Conservation (phyloP, 2,113 vertebrate genomes). For the Rissa tridactyla region DNA sequence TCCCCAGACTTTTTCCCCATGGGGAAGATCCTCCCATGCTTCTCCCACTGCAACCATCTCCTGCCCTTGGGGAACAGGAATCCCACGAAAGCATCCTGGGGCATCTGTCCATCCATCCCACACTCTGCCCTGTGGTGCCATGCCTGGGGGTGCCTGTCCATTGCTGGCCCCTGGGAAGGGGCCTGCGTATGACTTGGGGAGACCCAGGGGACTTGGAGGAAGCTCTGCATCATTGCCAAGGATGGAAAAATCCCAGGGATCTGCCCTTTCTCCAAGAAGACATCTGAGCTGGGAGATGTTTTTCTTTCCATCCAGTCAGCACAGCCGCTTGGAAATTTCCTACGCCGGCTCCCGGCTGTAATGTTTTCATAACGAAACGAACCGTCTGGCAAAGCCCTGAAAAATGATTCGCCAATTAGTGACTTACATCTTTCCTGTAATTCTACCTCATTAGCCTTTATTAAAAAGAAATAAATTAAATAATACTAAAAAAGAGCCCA, state of each 20-base stretch:
- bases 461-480: neutral
- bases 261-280: slow-evolving; percentile 56
- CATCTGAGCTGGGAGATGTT: slow-evolving; percentile 50
- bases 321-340: slow-evolving; percentile 59
- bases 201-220: neutral
- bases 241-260: slow-evolving; percentile 42
- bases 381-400: slow-evolving; percentile 30
- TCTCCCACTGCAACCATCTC: neutral
- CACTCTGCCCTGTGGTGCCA: neutral
- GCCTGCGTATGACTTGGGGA: fast-evolving
- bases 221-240: neutral
- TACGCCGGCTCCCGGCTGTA: neutral
- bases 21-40: neutral
- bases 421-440: slow-evolving; percentile 50
- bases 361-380: slow-evolving; percentile 53
- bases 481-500: neutral
- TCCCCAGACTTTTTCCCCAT: neutral
- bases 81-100: neutral
- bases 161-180: fast-evolving
- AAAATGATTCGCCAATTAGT: slow-evolving; percentile 41
- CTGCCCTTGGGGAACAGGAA: neutral
- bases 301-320: slow-evolving; percentile 64
- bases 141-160: fast-evolving
- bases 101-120: neutral
- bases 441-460: slow-evolving; percentile 3